Conservation (phyloP, 2,113 vertebrate genomes). For the Leucoraja erinaceus region DNA sequence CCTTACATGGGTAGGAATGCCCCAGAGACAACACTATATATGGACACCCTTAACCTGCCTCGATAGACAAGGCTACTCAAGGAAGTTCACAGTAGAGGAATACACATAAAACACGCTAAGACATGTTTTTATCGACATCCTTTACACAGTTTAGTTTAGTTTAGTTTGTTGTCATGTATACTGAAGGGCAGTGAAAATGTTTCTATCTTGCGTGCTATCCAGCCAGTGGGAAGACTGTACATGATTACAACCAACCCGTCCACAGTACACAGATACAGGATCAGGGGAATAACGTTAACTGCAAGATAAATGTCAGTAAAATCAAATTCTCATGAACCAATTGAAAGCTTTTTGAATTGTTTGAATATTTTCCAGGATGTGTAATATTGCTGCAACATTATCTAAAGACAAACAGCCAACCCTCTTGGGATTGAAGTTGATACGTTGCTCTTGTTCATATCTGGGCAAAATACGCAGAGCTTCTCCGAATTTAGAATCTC, state of each 20-base stretch:
- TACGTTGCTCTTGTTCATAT: not conserved
- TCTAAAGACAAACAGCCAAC: not conserved
- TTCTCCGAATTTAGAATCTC: not conserved
- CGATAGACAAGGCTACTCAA: not conserved
- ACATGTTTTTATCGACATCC: too few species aligned
- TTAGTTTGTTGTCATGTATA: too few species aligned
- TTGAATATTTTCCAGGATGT: not conserved
- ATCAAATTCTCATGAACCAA: not conserved
- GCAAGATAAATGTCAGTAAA: too few species aligned
- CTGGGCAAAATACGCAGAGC: not conserved
- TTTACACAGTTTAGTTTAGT: too few species aligned
- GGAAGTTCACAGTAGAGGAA: not conserved
- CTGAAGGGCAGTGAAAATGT: too few species aligned
- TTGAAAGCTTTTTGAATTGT: not conserved
- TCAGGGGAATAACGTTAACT: too few species aligned
- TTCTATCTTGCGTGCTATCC: too few species aligned
- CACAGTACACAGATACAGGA: too few species aligned
- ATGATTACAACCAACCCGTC: too few species aligned
- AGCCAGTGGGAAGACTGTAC: too few species aligned
- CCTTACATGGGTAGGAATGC: not conserved
- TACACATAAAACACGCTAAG: not conserved
- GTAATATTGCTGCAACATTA: not conserved
- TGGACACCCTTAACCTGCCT: not conserved
- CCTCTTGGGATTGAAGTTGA: not conserved
- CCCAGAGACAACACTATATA: not conserved